phyloP scores from a whole-genome alignment of 2,888 invertebrate genomes.

The Xanthostigma xanthostigma region DNA sequence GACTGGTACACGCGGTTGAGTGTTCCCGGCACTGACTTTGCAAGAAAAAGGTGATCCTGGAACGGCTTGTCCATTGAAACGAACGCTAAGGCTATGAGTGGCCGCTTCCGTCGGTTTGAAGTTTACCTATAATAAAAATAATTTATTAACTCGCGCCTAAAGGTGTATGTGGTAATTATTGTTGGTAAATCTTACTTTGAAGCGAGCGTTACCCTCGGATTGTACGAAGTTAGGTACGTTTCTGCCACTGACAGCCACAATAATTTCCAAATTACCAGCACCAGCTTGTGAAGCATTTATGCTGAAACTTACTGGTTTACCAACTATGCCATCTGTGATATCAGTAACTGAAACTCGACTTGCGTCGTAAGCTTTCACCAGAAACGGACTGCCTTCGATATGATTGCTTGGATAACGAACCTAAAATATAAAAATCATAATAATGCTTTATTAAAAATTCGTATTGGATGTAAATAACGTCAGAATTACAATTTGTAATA shows the following conservation, averaged over 20 bases:
- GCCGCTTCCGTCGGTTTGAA: slow-evolving; percentile 93
- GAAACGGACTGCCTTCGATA: slow-evolving; percentile 89
- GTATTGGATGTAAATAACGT: too few relatives aligned
- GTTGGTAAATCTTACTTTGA: slow-evolving; percentile 39
- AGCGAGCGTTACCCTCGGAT: slow-evolving; percentile 92
- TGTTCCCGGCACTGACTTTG: slow-evolving; percentile 49
- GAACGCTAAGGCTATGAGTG: slow-evolving; percentile 79
- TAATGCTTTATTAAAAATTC: too few relatives aligned
- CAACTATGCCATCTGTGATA: slow-evolving; percentile 78
- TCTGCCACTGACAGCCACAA: slow-evolving; percentile 88
- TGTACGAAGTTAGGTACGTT: slow-evolving; percentile 98
- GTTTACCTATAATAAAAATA: slow-evolving; percentile 32
- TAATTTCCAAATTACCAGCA: slow-evolving; percentile 93
- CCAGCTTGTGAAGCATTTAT: slow-evolving; percentile 73
- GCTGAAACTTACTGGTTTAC: slow-evolving; percentile 86
- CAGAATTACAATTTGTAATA: too few relatives aligned
- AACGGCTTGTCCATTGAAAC: slow-evolving; percentile 60
- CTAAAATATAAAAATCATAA: slow-evolving; percentile 10
- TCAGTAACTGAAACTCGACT: slow-evolving; percentile 89
- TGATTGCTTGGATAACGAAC: slow-evolving; percentile 52
- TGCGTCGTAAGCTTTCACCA: slow-evolving; percentile 92
- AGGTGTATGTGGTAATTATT: not conserved
- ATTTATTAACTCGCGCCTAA: not conserved
- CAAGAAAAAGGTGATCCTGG: slow-evolving; percentile 92
- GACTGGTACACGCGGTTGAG: slow-evolving; percentile 44